Evolutionary conservation across 2,113 vertebrate genomes (phyloP), one percentile per base, ranked within the genome.

Genomic region (Sorex araneus): DNA sequence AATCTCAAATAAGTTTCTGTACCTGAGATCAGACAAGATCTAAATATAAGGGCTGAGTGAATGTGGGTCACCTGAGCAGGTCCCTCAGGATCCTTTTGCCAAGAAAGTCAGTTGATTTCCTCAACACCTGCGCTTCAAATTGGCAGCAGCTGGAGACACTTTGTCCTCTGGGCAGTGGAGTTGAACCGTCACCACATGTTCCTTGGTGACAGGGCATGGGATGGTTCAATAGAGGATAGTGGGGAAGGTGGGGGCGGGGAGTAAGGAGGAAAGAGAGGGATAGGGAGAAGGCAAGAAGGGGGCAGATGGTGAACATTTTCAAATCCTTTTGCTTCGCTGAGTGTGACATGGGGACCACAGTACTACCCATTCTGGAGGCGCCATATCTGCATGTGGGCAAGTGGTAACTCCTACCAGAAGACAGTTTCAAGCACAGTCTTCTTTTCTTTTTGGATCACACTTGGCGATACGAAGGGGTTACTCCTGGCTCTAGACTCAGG

Each of bases 41-140:
- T 7, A 23, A 60, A 54, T 32, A 36, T 66, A 40, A 27, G 40
- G 50, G 28, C 30, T n/a, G 28, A 36, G 66, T 47, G 70, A 40
- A 16, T 15, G 45, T 47, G 23, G 2, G 4, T 7, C 47, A 47
- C 60, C 34, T 83, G 82, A 71, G 63, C 43, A 21, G 27, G 30
- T 83, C 88, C 64, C 80, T 67, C n/a, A 50, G 57, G 93, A 47
- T 64, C 8, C 10, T 50, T 71, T 80, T 32, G 45, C 87, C 77
- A 87, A 19, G 66, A 16, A 73, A 96, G 93, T 76, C 74, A 30
- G 80, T 5, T 64, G 93, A 95, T 93, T 90, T 47, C 78, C 87
- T 91, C 73, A 81, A 87, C 40, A 87, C 47, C 66, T 83, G 84
- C 88, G 84, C 89, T 76, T 96, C 71, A 88, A 93, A 92, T 23